Evolutionary conservation across 2,797 vertebrate genomes (phyloP).

Genomic region (Gallinago stenura): DNA sequence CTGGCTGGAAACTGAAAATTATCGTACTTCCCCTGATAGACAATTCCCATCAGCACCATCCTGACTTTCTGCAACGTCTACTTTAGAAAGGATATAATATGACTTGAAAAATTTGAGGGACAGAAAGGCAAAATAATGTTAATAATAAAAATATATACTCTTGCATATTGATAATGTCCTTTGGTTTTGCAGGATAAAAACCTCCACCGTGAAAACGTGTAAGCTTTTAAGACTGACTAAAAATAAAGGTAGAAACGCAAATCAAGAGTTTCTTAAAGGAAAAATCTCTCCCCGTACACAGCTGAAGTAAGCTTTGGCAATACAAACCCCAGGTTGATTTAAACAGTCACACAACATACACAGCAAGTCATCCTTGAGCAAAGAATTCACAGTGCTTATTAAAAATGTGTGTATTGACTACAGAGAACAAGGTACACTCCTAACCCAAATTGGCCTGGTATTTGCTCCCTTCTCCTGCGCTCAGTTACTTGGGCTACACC

Average conservation of each 20-base stretch:
- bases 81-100: not conserved
- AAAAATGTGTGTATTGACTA: not conserved
- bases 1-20: not conserved
- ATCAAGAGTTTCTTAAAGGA: not conserved
- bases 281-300: not conserved
- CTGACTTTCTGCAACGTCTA: not conserved
- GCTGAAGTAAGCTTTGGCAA: not conserved
- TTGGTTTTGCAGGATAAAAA: not conserved
- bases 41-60: not conserved
- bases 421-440: not conserved
- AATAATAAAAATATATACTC: not conserved
- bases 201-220: not conserved
- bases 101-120: not conserved
- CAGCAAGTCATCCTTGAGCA: not conserved
- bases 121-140: not conserved
- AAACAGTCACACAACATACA: not conserved
- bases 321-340: not conserved
- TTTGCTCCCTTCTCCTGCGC: too few relatives aligned
- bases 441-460: not conserved
- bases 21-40: accelerated
- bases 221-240: not conserved
- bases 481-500: not conserved
- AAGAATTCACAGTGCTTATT: not conserved
- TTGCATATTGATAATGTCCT: not conserved
- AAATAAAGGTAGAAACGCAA: not conserved